Base-by-base conservation (phyloP, 2,888 invertebrate species). In the Mystacides longicornis region DNA sequence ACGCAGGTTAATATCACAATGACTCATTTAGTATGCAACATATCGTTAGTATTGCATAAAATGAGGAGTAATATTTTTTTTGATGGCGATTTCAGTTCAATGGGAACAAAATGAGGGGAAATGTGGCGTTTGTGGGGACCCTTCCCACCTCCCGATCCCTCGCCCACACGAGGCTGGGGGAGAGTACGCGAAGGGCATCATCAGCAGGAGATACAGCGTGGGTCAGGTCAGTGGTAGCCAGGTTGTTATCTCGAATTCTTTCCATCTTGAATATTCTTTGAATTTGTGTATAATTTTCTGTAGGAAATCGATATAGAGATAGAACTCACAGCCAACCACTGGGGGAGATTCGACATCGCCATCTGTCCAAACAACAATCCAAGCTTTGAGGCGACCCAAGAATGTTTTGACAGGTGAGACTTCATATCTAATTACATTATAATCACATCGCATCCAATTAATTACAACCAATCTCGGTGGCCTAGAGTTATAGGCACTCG, bases 41-140 rank as follows among this genome's bases (percentile, higher is more conserved):
- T n/a, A n/a, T n/a, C n/a, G n/a, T n/a, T n/a, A n/a, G n/a, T n/a
- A n/a, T n/a, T n/a, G n/a, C n/a, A n/a, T n/a, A n/a, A n/a, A n/a
- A n/a, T n/a, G n/a, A n/a, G n/a, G n/a, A n/a, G n/a, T n/a, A n/a
- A n/a, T n/a, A n/a, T n/a, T n/a, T n/a, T n/a, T n/a, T n/a, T n/a
- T n/a, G n/a, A n/a, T n/a, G n/a, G n/a, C n/a, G n/a, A 58, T 67
- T 75, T 62, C 70, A 88, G 90, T 91, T 55, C 91, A 92, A 73
- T 91, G 90, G 89, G 85, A 87, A 65, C 86, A 89, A 71, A 91
- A 92, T 69, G 72, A 78, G 31, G 95, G 95, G 0, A 82, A 83
- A 63, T 95, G 95, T 67, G 95, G 94, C 0, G 80, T 92, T 33
- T 95, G 95, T 67, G 95, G 95, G 0, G 94, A 95, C 70, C 85